Percentiles rank a stretch among this genome's conserved stretches.
Evolutionary conservation across 2,888 invertebrate genomes (phyloP).

Genomic region (Vanessa cardui): DNA sequence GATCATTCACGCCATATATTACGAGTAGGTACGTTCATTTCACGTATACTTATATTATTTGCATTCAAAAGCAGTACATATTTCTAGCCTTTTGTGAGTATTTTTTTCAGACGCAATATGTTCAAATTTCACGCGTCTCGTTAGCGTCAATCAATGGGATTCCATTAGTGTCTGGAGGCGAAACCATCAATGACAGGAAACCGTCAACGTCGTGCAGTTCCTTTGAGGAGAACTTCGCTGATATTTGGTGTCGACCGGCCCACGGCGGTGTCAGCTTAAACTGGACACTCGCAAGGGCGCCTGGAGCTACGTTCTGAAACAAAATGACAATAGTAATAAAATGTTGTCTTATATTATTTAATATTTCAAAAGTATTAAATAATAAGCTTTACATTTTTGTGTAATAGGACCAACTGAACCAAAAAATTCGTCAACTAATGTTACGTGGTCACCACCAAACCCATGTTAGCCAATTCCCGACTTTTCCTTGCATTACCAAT

Average conservation of each 20-base stretch:
- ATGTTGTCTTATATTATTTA: too few species aligned
- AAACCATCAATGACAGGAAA: slow-evolving; percentile 89
- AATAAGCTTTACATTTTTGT: too few species aligned
- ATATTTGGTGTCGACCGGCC: slow-evolving; percentile 91
- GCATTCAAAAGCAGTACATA: neutral
- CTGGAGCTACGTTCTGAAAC: slow-evolving; percentile 83
- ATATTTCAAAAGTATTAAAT: too few species aligned
- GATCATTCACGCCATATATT: neutral
- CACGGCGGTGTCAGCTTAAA: slow-evolving; percentile 91
- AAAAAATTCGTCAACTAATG: too few species aligned
- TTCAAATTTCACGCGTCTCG: slow-evolving; percentile 58
- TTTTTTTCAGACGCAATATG: slow-evolving; percentile 6
- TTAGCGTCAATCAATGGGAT: slow-evolving; percentile 53
- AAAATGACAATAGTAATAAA: neutral
- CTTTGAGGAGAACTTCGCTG: slow-evolving; percentile 93
- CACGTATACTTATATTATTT: neutral
- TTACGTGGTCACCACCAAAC: too few species aligned
- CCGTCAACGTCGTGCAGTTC: slow-evolving; percentile 96
- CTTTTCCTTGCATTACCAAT: too few species aligned
- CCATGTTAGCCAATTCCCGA: too few species aligned
- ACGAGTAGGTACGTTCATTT: neutral
- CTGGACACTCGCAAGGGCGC: slow-evolving; percentile 86
- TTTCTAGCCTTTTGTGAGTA: slow-evolving; percentile 1
- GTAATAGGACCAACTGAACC: too few species aligned
- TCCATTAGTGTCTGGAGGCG: slow-evolving; percentile 72